Evolutionary conservation across 2,797 vertebrate species (phyloP), one percentile per base, ranked within the genome.

Genomic region (Mus spretus): DNA sequence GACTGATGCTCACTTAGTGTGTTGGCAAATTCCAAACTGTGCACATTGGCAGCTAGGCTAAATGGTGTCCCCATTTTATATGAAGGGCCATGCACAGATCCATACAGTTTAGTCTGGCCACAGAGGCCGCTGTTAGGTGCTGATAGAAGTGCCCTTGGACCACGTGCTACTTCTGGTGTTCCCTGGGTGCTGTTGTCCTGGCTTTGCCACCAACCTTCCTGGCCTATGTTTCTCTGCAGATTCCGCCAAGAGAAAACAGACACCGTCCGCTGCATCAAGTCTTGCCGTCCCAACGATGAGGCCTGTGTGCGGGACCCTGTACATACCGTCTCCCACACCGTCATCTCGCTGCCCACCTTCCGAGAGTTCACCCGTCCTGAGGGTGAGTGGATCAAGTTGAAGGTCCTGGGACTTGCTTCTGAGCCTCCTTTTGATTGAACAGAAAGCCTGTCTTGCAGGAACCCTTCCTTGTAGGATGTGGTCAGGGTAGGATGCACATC

Each of bases 261-360:
- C 95, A 99, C 99, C 0, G 95, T 99, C 82, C 99, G 99, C 85
- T 99, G 99, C 94, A 97, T 99, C 79, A 99, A 99, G 97, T 99
- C 99, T 92, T 99, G 99, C 97, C 99, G 98, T 67, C 99, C 99
- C 13, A 99, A 98, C 0, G 99, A 99, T 72, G 97, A 99, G 63
- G 98, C 96, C 97, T 99, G 99, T 37, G 90, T 99, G 55, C 93
- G 99, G 98, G 99, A 99, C 98, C 99, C 99, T 0, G 99, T 99
- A 34, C 99, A 99, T 96, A 99, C 99, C 0, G 95, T 99, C 95
- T 99, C 99, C 93, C 99, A 99, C 98, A 99, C 99, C 0, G 99
- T 99, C 96, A 99, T 99, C 98, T 99, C 99, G 0, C 98, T 99
- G 98, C 99, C 99, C 88, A 99, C 99, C 2, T 99, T 99, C 98